Percentiles rank a stretch among this genome's conserved stretches.
Evolutionary conservation across 2,797 vertebrate species (phyloP).

Genomic region (Anniella stebbinsi): DNA sequence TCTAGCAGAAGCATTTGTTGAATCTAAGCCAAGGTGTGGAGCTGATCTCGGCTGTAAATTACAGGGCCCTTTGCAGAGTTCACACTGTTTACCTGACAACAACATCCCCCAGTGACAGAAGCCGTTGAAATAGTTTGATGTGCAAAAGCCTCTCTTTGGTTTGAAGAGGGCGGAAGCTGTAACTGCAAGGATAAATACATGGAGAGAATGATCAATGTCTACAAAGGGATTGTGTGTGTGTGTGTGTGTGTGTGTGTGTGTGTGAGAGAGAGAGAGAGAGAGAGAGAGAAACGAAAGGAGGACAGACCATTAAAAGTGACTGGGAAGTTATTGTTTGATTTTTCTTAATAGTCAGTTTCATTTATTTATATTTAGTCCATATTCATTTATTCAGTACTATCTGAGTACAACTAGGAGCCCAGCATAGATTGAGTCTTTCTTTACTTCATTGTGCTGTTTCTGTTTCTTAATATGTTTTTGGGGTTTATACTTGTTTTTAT

Average conservation of each 20-base stretch:
- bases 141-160: not conserved
- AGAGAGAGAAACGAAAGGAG: not conserved
- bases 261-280: not conserved
- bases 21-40: constrained; percentile 58
- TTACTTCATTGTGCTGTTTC: not conserved
- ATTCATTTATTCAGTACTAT: not conserved
- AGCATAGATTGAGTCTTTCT: not conserved
- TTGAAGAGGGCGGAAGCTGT: not conserved
- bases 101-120: constrained; percentile 16
- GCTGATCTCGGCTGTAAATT: constrained; percentile 66
- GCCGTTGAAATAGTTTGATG: constrained; percentile 42
- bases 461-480: too few species aligned
- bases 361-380: not conserved
- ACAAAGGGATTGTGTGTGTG: not conserved
- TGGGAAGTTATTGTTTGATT: not conserved
- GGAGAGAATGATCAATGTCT: not conserved
- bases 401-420: not conserved
- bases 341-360: not conserved
- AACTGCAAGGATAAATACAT: fast-evolving
- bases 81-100: constrained; percentile 24
- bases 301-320: not conserved
- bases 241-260: too few species aligned
- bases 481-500: too few species aligned
- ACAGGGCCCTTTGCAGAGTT: constrained; percentile 62
- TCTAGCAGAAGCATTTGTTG: constrained; percentile 47